phyloP scores from a whole-genome alignment of 2,888 invertebrate species.

The Andrena praecox region DNA sequence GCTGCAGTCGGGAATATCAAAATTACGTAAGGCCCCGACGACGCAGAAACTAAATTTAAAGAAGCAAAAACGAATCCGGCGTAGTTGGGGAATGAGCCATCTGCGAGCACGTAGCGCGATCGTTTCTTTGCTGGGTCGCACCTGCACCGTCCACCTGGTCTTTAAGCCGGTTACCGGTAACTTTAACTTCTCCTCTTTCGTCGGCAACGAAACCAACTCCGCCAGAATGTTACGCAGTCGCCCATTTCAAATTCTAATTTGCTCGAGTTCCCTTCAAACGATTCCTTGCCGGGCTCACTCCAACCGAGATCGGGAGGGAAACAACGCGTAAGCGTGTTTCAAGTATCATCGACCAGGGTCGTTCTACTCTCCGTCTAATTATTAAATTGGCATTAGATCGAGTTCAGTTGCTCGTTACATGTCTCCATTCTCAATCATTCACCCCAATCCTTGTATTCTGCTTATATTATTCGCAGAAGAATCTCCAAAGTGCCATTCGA shows the following conservation, averaged over 20 bases:
- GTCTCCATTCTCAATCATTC: not conserved
- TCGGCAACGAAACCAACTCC: not conserved
- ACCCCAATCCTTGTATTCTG: not conserved
- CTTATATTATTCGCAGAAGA: not conserved
- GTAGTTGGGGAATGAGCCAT: constrained; percentile 36
- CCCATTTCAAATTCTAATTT: not conserved
- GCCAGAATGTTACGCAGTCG: not conserved
- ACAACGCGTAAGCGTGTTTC: not conserved
- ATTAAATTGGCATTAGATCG: not conserved
- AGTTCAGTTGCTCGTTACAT: not conserved
- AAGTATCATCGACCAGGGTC: not conserved
- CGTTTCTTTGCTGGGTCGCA: constrained; percentile 45
- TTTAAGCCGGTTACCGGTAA: constrained; percentile 40
- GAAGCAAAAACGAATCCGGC: constrained; percentile 51
- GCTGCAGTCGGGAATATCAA: constrained; percentile 31
- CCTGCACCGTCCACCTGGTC: constrained; percentile 70
- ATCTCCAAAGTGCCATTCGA: not conserved
- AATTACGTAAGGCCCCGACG: constrained; percentile 56
- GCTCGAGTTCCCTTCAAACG: not conserved
- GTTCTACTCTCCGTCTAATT: not conserved
- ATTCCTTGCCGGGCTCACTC: not conserved
- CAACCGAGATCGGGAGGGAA: not conserved
- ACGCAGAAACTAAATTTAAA: constrained; percentile 59
- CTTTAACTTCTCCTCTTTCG: constrained; percentile 42
- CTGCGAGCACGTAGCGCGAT: constrained; percentile 35